A percentile compares a stretch with the other conserved stretches of the same genome.
Conservation (phyloP, 2,797 vertebrate species). For the Moxostoma hubbsi region DNA sequence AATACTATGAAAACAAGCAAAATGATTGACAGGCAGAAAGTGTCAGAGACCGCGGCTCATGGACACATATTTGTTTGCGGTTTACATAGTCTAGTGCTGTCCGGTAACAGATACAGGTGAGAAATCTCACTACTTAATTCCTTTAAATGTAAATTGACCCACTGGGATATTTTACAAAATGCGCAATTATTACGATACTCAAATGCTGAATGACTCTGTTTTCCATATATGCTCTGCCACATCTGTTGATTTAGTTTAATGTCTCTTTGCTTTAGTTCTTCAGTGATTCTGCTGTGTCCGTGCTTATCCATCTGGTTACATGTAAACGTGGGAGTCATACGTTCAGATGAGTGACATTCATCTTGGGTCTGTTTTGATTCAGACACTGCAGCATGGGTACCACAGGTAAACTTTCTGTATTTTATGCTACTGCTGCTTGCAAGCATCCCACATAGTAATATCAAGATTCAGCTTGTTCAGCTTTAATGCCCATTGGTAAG, state of each 20-base stretch:
- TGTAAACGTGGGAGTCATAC: background rate
- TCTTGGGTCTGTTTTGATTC: conserved; percentile 17
- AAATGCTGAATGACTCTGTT: background rate
- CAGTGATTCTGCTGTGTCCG: background rate
- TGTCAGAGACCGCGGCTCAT: too few relatives aligned
- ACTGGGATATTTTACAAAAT: conserved; percentile 5
- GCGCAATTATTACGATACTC: background rate
- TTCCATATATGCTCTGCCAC: background rate
- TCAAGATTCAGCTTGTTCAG: conserved; percentile 35
- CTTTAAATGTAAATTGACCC: background rate
- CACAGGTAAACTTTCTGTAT: background rate
- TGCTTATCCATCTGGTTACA: background rate
- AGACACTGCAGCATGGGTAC: background rate
- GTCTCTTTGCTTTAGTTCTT: background rate
- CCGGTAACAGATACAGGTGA: too few relatives aligned
- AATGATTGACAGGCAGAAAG: too few relatives aligned
- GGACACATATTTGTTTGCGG: too few relatives aligned
- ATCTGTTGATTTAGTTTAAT: background rate
- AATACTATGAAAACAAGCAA: too few relatives aligned
- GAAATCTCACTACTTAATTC: too few relatives aligned
- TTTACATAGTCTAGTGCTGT: too few relatives aligned
- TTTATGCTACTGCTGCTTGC: conserved; percentile 8
- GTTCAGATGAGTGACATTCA: conserved; percentile 2
- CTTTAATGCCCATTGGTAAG: conserved; percentile 1
- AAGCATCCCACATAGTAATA: conserved; percentile 9